phyloP scores from a whole-genome alignment of 2,113 vertebrate genomes.

The Martes martes region DNA sequence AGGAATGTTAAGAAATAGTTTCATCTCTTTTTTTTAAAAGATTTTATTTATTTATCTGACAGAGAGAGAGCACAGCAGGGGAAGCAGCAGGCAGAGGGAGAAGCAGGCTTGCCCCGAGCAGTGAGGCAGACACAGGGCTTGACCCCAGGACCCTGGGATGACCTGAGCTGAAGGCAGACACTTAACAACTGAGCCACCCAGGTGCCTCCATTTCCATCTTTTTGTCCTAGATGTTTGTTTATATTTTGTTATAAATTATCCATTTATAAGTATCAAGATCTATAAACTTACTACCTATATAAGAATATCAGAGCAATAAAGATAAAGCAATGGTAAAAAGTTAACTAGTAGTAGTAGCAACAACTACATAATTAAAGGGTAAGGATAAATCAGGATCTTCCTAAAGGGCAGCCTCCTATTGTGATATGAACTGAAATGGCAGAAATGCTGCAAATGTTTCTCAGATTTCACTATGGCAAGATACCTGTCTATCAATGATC shows the following conservation, averaged over 20 bases:
- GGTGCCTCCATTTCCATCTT: background rate
- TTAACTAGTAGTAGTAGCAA: background rate
- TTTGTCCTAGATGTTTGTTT: background rate
- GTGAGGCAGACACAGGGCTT: too few relatives aligned
- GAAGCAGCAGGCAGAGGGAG: too few relatives aligned
- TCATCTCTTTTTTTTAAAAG: background rate
- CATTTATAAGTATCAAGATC: background rate
- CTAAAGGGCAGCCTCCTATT: background rate
- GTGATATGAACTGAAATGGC: background rate
- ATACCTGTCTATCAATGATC: background rate
- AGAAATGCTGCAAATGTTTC: slow-evolving; percentile 15
- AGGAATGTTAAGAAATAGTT: background rate
- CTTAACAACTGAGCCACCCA: too few relatives aligned
- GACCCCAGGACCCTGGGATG: too few relatives aligned
- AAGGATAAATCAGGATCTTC: background rate
- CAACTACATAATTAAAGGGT: background rate
- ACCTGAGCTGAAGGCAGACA: too few relatives aligned
- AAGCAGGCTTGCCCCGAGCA: too few relatives aligned
- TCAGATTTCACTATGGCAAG: background rate
- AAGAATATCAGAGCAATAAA: background rate
- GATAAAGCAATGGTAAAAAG: slow-evolving; percentile 24
- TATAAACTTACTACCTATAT: background rate
- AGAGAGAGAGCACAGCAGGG: too few relatives aligned
- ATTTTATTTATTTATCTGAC: too few relatives aligned
- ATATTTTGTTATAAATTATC: background rate